Percentiles rank a stretch among this genome's conserved stretches.
Evolutionary conservation across 1,140 invertebrate genomes (phyloP).

Genomic region (Melitaea cinxia): DNA sequence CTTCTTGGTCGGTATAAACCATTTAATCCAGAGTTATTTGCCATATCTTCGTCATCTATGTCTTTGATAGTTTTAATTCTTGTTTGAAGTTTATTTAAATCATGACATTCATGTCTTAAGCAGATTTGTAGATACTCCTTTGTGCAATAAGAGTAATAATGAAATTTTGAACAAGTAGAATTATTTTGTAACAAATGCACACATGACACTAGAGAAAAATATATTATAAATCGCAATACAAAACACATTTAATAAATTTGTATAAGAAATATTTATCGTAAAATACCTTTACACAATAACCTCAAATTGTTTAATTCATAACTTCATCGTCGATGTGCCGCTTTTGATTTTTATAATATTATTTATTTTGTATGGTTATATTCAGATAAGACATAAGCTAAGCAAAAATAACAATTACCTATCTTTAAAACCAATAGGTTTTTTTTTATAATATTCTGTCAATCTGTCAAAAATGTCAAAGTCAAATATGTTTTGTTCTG

Average conservation of each 20-base stretch:
- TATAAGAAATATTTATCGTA: neutral
- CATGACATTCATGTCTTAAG: conserved; percentile 50
- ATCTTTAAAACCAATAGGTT: neutral
- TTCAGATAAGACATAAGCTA: neutral
- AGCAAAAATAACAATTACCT: neutral
- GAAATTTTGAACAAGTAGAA: conserved; percentile 41
- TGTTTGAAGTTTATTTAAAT: conserved; percentile 39
- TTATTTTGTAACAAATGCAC: conserved; percentile 18
- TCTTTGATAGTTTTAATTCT: neutral
- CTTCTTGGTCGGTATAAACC: conserved; percentile 82
- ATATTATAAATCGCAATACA: conserved; percentile 25
- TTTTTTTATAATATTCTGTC: conserved; percentile 30
- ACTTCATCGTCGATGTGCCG: neutral
- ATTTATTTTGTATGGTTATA: neutral
- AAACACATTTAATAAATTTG: conserved; percentile 34
- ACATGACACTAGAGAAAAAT: conserved; percentile 27
- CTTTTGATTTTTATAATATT: neutral
- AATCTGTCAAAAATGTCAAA: conserved; percentile 28
- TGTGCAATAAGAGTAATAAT: conserved; percentile 58
- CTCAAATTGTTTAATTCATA: conserved; percentile 18
- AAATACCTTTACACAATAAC: conserved; percentile 37
- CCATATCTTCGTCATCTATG: conserved; percentile 51
- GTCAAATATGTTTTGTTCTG: conserved; percentile 30
- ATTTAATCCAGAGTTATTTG: conserved; percentile 57
- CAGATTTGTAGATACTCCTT: conserved; percentile 59